Evolutionary conservation across 1,140 invertebrate species (phyloP).

Genomic region (Bombus polaris): DNA sequence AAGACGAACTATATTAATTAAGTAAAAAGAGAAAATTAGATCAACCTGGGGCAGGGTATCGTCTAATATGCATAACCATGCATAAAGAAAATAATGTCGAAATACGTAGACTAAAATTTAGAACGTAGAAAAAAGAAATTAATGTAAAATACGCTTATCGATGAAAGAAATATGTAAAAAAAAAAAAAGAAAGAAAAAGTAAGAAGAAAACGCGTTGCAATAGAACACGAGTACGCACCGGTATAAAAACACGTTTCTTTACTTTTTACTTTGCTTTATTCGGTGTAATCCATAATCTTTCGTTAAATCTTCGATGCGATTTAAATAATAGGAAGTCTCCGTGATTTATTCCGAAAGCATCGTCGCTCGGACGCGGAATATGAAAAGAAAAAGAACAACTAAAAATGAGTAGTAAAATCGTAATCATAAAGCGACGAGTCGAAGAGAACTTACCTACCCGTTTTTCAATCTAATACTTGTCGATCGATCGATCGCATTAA

Average conservation of each 20-base stretch:
- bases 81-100: not conserved
- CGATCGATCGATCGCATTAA: conserved; percentile 62
- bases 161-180: not conserved
- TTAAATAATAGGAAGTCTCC: conserved; percentile 23
- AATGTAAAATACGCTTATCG: not conserved
- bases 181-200: too few relatives aligned
- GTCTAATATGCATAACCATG: not conserved
- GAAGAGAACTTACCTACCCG: not conserved
- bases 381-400: not conserved
- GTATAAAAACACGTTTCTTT: conserved; percentile 41
- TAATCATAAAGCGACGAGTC: not conserved
- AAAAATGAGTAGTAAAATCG: too few relatives aligned
- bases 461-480: conserved; percentile 31
- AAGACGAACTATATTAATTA: too few relatives aligned
- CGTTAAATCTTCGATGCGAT: conserved; percentile 12
- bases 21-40: not conserved
- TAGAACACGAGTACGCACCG: not conserved
- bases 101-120: not conserved
- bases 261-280: conserved; percentile 37
- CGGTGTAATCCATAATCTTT: conserved; percentile 1
- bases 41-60: not conserved
- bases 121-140: not conserved
- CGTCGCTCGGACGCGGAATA: not conserved
- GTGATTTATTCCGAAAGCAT: not conserved
- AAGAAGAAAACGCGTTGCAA: not conserved